phyloP scores from a whole-genome alignment of 1,140 invertebrate genomes.

The Drosophila oshimai region DNA sequence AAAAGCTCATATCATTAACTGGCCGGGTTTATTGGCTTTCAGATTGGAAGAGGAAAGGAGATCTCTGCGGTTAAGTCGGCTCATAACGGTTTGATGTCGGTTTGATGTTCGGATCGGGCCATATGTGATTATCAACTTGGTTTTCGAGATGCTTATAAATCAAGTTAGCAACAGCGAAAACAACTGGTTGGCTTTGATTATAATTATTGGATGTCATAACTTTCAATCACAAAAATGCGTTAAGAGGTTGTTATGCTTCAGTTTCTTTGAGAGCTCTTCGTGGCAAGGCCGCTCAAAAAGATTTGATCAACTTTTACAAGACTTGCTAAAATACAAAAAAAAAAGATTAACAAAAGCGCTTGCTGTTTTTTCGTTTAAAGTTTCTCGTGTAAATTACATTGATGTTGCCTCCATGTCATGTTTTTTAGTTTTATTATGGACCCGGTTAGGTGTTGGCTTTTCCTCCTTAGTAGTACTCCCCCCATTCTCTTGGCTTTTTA shows the following conservation, averaged over 20 bases:
- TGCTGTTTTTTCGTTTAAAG: constrained; percentile 19
- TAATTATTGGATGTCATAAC: constrained; percentile 48
- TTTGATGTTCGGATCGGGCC: not conserved
- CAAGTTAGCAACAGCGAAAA: constrained; percentile 18
- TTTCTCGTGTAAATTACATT: constrained; percentile 59
- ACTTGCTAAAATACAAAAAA: not conserved
- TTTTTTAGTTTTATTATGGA: constrained; percentile 40
- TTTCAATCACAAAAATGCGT: constrained; percentile 5
- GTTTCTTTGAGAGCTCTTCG: constrained; percentile 9
- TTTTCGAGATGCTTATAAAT: constrained; percentile 21
- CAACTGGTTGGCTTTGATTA: constrained; percentile 14
- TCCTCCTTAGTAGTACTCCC: not conserved
- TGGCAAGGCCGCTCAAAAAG: constrained; percentile 9
- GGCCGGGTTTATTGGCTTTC: constrained; percentile 35
- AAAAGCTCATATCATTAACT: constrained; percentile 45
- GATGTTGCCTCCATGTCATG: constrained; percentile 38
- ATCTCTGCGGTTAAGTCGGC: constrained; percentile 10
- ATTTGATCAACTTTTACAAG: constrained; percentile 19
- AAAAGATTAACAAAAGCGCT: not conserved
- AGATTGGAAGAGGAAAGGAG: not conserved
- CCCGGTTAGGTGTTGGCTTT: constrained; percentile 23
- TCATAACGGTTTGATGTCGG: constrained; percentile 45
- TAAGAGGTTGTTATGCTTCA: not conserved
- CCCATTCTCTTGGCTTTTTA: constrained; percentile 43
- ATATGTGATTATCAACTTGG: constrained; percentile 34